Evolutionary conservation across 2,113 vertebrate genomes (phyloP), one percentile per base, ranked within the genome.

Genomic region (rabbit (Oryctolagus cuniculus)): DNA sequence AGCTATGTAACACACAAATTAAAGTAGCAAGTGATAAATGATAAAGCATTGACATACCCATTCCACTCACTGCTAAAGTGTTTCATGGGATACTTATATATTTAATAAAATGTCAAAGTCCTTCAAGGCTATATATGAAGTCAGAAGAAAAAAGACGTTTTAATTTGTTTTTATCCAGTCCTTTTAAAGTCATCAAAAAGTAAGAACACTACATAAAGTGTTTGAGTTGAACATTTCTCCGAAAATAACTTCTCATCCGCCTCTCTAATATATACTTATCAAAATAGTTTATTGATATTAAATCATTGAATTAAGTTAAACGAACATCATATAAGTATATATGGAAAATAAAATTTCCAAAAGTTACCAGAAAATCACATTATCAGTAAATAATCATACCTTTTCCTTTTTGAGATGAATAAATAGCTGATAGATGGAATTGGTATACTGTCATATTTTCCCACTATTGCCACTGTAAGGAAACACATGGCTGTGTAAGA

Each of bases 281-380:
- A 94, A 61, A 86, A 66, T 79, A 96, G 49, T 36, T 87, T 74
- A 66, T 85, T 73, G 22, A 83, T 72, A 86, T 80, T 67, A 91
- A 80, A 77, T 74, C 25, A 82, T 49, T 31, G 27, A 83, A 78
- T 87, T 90, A 86, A 90, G 10, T 13, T 6, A 82, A 2, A 53
- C 21, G 78, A 36, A 10, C 9, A 70, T 6, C 55, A 58, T 2
- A 27, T 27, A 34, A 87, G 61, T 72, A 93, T 77, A 77, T 44
- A 27, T 19, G 53, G 31, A 73, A 89, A 90, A 91, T 1, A 87
- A 89, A 91, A 77, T 27, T 19, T 49, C 22, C 80, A 27, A 61
- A 84, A 53, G 16, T 69, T 77, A 63, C n/a, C n/a, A 84, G 15
- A 8, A 97, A 89, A 63, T 77, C 25, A 64, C 34, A 31, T 19